phyloP scores from a whole-genome alignment of 2,888 invertebrate species.

The Apeira syringaria region DNA sequence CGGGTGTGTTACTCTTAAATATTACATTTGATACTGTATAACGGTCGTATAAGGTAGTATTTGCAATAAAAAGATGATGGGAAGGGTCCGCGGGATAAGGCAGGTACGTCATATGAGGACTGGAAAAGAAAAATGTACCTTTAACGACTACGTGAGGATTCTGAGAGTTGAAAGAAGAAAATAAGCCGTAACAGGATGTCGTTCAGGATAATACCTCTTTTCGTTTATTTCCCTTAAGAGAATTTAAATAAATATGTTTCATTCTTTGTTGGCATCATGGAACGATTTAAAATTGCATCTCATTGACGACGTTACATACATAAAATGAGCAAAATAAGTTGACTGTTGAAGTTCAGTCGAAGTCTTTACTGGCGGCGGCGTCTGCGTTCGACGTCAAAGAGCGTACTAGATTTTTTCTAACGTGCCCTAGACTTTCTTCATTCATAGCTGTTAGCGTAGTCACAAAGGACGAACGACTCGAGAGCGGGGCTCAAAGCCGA shows the following conservation, averaged over 20 bases:
- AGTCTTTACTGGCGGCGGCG: constrained; percentile 12
- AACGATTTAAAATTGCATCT: constrained; percentile 19
- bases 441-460: constrained; percentile 46
- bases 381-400: constrained; percentile 23
- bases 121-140: constrained; percentile 83
- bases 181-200: constrained; percentile 82
- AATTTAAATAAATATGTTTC: constrained; percentile 44
- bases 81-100: constrained; percentile 72
- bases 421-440: constrained; percentile 42
- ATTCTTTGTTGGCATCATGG: neutral
- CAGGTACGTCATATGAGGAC: constrained; percentile 76
- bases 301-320: constrained; percentile 6
- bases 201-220: constrained; percentile 76
- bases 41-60: constrained; percentile 69
- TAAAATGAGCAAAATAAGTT: constrained; percentile 28
- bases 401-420: constrained; percentile 37
- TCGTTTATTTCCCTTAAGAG: constrained; percentile 66
- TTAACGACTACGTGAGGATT: constrained; percentile 79
- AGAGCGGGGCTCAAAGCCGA: constrained; percentile 54
- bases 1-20: constrained; percentile 74
- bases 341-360: constrained; percentile 1
- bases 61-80: constrained; percentile 58
- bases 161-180: constrained; percentile 73
- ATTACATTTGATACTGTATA: constrained; percentile 79
- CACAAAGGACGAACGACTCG: constrained; percentile 49